phyloP scores from a whole-genome alignment of 2,797 vertebrate species.

The Myotis vivesi region DNA sequence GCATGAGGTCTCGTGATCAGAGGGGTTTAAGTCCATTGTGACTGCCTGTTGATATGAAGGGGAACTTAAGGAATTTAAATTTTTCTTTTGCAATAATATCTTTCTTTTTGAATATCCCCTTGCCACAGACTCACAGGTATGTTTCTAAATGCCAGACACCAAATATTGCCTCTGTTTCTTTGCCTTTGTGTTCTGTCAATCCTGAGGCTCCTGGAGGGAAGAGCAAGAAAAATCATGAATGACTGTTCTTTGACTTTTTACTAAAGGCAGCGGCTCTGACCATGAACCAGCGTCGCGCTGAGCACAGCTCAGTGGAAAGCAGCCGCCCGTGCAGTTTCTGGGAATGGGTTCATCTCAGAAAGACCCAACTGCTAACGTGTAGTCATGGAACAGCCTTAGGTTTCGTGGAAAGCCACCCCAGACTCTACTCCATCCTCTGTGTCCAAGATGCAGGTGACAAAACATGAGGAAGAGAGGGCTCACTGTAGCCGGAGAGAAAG shows the following conservation, averaged over 20 bases:
- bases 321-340: background rate
- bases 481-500: background rate
- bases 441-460: background rate
- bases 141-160: background rate
- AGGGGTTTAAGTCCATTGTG: background rate
- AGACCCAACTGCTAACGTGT: background rate
- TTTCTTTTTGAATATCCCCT: background rate
- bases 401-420: background rate
- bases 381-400: background rate
- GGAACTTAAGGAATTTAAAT: background rate
- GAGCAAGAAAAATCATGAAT: background rate
- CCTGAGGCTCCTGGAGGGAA: background rate
- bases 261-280: background rate
- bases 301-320: background rate
- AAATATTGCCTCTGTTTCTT: background rate
- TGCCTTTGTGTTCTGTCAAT: background rate
- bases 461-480: background rate
- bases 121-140: background rate
- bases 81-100: background rate
- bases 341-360: background rate
- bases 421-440: background rate
- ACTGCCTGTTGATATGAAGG: background rate
- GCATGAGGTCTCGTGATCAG: background rate
- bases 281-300: background rate
- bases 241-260: background rate